Evolutionary conservation across 2,888 invertebrate genomes (phyloP), one percentile per base, ranked within the genome.

Genomic region (Heliconius sara): DNA sequence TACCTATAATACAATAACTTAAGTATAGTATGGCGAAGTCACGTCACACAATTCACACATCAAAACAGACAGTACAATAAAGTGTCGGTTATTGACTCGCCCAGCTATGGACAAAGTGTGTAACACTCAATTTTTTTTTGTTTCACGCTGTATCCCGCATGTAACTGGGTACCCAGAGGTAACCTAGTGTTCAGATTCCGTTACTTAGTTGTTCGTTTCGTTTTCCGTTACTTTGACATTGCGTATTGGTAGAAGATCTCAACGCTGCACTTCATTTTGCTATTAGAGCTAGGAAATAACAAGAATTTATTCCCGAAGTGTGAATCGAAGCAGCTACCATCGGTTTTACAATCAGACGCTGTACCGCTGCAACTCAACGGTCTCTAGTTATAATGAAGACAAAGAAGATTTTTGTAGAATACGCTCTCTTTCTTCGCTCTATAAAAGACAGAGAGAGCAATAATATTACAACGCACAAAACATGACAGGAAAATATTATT

Each of bases 1-100:
- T 16, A 65, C 27, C 25, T 65, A 65, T 6, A 65, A 65, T 65
- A 13, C 65, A 65, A 65, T 27, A 65, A 27, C 16, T 19, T 30
- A 60, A 60, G 4, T 60, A 65, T 16, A 27, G 63, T 25, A 65
- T 27, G 65, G 25, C 65, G 65, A 16, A 65, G 7, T 16, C 27
- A 65, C 65, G 60, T 78, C 67, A 76, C 72, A 79, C 79, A 80
- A 82, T 83, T 82, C 83, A 83, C 82, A 83, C 82, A 80, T 75
- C 65, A 80, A 78, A 83, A 83, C 82, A 83, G 83, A 83, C 80
- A 83, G 22, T 43, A 63, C 63, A 43, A 74, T 47, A 27, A 43
- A 66, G 75, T 66, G 27, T 75, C 65, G 85, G 84, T 85, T 84
- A 83, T 82, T 82, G 84, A 82, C 84, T 78, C 80, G 81, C 81